phyloP scores from a whole-genome alignment of 2,888 invertebrate species.

The Steinernema carpocapsae region DNA sequence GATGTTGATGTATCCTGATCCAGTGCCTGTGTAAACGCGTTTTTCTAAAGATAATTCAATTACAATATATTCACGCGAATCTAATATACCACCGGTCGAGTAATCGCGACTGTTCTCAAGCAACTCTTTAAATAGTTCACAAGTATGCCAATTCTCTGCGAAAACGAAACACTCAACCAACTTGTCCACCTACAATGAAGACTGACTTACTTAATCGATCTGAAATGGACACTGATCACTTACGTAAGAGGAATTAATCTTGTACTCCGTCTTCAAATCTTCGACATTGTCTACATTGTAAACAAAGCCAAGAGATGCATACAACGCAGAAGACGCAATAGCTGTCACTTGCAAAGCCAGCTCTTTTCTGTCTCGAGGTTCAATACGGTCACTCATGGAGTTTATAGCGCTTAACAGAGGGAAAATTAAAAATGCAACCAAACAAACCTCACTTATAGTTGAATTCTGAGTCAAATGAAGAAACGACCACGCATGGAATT shows the following conservation, averaged over 20 bases:
- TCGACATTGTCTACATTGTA: neutral
- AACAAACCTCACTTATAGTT: conserved; percentile 38
- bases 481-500: conserved; percentile 50
- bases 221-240: neutral
- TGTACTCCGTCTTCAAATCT: neutral
- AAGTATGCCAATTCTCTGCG: conserved; percentile 16
- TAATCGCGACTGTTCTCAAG: neutral
- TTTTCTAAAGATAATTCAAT: neutral
- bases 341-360: neutral
- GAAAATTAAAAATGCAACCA: neutral
- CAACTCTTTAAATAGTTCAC: neutral
- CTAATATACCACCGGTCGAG: neutral
- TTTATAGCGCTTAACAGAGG: neutral
- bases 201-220: neutral
- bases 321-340: neutral
- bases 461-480: conserved; percentile 45
- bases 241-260: conserved; percentile 9
- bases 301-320: conserved; percentile 23
- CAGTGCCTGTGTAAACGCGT: conserved; percentile 3
- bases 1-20: neutral
- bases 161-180: conserved; percentile 3
- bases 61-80: no score
- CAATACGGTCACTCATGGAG: conserved; percentile 12
- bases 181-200: neutral
- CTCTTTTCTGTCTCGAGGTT: neutral